These are phyloP conservation scores for Psix sp. DNA, from an alignment of 1,140 invertebrate genomes.

Conservation along the genomic window DNA sequence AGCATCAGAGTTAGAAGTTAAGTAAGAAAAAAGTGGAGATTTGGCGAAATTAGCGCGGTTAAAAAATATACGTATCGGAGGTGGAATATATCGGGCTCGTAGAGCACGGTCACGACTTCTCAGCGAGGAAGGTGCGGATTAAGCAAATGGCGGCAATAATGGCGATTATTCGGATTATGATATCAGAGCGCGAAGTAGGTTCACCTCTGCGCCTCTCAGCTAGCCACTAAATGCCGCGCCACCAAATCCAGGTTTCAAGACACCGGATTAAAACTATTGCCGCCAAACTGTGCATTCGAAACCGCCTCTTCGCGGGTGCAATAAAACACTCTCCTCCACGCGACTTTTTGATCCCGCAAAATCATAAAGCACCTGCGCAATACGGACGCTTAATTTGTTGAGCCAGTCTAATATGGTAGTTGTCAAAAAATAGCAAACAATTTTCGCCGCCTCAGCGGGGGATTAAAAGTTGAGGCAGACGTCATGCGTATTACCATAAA, in stretches of 20 bases:
- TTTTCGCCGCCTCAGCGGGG: no score
- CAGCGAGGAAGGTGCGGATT: conserved; percentile 66
- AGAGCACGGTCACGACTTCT: conserved; percentile 58
- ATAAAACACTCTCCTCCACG: conserved; percentile 45
- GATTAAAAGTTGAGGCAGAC: no score
- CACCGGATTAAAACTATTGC: conserved; percentile 78
- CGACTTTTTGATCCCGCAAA: conserved; percentile 22
- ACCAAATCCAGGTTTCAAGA: conserved; percentile 77
- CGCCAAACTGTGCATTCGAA: conserved; percentile 63
- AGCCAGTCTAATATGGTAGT: no score
- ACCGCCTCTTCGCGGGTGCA: conserved; percentile 35
- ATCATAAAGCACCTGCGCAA: conserved; percentile 25
- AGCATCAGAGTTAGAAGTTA: not conserved
- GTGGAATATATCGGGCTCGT: conserved; percentile 55
- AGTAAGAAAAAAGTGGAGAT: conserved; percentile 5
- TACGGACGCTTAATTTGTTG: no score
- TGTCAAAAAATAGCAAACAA: no score
- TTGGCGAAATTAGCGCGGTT: no score
- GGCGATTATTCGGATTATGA: conserved; percentile 79
- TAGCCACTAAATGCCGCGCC: conserved; percentile 73
- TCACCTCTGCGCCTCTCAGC: conserved; percentile 68
- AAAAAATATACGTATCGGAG: conserved; percentile 50
- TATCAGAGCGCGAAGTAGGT: conserved; percentile 76
- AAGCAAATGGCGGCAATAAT: conserved; percentile 77
- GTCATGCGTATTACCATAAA: no score